A percentile compares a stretch with the other conserved stretches of the same genome.
Evolutionary conservation across 2,113 vertebrate genomes (phyloP).

Genomic region (Cairina moschata): DNA sequence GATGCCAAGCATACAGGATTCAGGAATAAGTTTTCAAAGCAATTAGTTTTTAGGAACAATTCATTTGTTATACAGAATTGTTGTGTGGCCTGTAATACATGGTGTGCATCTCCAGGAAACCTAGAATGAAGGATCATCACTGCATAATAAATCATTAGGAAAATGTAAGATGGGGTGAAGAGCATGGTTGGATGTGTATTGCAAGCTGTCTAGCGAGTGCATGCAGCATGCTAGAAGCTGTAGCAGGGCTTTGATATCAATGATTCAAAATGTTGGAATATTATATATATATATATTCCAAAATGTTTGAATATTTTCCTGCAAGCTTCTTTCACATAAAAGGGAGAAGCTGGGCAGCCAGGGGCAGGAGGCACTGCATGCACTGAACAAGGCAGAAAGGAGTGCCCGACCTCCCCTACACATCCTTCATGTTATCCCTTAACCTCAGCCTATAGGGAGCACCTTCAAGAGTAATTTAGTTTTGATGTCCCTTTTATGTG

Average conservation of each 20-base stretch:
- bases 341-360: background rate
- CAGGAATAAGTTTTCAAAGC: slow-evolving; percentile 5
- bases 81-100: background rate
- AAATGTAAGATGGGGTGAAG: background rate
- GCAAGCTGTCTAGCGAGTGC: background rate
- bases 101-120: background rate
- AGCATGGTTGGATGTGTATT: background rate
- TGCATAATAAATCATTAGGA: background rate
- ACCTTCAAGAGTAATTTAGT: background rate
- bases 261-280: background rate
- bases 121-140: background rate
- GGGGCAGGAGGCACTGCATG: background rate
- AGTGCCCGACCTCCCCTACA: fast-evolving
- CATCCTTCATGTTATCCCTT: background rate
- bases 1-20: background rate
- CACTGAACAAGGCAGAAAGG: background rate
- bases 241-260: background rate
- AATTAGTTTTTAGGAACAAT: background rate
- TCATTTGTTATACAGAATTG: background rate
- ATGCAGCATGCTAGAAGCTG: background rate
- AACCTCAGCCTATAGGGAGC: background rate
- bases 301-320: background rate
- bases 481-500: background rate
- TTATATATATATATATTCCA: background rate
- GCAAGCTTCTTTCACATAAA: background rate